Evolutionary conservation across 2,888 invertebrate species (phyloP).

Genomic region (Polyommatus icarus): DNA sequence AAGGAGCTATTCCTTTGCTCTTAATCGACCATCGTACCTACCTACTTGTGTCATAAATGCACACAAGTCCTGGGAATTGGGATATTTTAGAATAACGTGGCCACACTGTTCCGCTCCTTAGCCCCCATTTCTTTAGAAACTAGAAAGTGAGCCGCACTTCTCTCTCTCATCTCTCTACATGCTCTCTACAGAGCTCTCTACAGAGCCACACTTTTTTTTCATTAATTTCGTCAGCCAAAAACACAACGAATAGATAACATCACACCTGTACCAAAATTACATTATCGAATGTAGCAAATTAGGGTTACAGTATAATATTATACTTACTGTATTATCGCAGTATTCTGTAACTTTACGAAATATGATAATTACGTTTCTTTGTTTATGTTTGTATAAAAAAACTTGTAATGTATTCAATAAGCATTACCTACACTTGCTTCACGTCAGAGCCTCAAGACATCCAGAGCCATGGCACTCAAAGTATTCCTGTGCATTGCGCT

Average conservation of each 20-base stretch:
- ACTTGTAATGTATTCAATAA: not conserved
- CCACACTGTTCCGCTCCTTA: too few species aligned
- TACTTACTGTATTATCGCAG: not conserved
- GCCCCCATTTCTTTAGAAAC: too few species aligned
- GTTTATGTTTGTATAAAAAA: slow-evolving; percentile 16
- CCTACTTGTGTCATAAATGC: too few species aligned
- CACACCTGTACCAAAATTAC: not conserved
- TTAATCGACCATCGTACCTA: too few species aligned
- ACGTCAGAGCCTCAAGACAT: not conserved
- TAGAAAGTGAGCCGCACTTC: too few species aligned
- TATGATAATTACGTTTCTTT: not conserved
- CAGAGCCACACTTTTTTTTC: not conserved
- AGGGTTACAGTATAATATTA: not conserved
- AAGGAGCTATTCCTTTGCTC: too few species aligned
- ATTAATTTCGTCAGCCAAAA: not conserved
- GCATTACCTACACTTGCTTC: not conserved
- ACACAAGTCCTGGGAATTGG: too few species aligned
- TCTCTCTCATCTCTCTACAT: too few species aligned
- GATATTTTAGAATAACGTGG: too few species aligned
- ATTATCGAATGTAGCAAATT: not conserved
- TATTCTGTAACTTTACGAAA: slow-evolving; percentile 5
- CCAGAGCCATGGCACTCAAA: slow-evolving; percentile 9
- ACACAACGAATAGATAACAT: not conserved
- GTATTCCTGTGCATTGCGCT: not conserved
- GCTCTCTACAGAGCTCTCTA: too few species aligned